Evolutionary conservation across 1,140 invertebrate genomes (phyloP).

Genomic region (Drosophila watanabei): DNA sequence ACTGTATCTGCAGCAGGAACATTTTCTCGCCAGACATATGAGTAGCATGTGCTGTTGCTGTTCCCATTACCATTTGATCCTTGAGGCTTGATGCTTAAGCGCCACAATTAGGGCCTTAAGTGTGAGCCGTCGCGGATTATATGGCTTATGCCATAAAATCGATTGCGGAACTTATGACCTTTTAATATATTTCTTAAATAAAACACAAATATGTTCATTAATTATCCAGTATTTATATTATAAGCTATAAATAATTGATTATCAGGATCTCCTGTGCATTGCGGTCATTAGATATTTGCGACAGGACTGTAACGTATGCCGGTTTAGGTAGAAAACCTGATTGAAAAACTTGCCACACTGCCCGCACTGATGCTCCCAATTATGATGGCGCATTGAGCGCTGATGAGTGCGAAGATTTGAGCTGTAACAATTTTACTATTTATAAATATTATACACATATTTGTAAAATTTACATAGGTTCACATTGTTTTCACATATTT

Average conservation of each 20-base stretch:
- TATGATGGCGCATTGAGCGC: conserved; percentile 89
- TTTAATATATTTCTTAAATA: not conserved
- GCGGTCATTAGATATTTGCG: conserved; percentile 86
- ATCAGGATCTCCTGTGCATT: conserved; percentile 36
- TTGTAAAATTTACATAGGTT: not conserved
- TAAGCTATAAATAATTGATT: not conserved
- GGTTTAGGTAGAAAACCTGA: conserved; percentile 90
- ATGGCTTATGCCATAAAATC: not conserved
- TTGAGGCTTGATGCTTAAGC: not conserved
- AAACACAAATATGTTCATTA: not conserved
- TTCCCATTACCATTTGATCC: conserved; percentile 14
- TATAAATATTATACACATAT: not conserved
- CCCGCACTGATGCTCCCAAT: conserved; percentile 89
- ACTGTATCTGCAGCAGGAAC: not conserved
- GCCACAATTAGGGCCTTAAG: not conserved
- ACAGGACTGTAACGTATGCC: conserved; percentile 90
- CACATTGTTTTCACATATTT: too few species aligned
- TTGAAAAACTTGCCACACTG: conserved; percentile 91
- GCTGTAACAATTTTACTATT: conserved; percentile 80
- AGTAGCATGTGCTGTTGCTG: conserved; percentile 3
- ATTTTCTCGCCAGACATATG: conserved; percentile 8
- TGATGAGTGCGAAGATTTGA: conserved; percentile 91
- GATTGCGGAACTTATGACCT: too few species aligned
- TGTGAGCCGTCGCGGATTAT: not conserved
- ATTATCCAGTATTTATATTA: not conserved